These are phyloP conservation scores for Zosterops pallidus DNA, from an alignment of 2,113 vertebrate genomes.

Conservation along the genomic window DNA sequence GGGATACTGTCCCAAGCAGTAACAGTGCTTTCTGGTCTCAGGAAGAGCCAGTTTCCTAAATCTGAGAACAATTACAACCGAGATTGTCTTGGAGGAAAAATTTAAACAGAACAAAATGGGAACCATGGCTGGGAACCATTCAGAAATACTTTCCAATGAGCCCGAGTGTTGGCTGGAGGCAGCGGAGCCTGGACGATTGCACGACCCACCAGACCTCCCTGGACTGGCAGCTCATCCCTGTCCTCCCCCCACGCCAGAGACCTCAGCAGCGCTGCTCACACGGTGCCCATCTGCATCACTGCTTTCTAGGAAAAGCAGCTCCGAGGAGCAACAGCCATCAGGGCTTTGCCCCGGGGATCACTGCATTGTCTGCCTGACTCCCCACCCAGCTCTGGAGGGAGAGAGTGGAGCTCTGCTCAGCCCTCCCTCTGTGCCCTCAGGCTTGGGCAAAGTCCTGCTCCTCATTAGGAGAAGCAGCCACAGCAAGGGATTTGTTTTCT, in stretches of 20 bases:
- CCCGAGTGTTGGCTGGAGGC: background rate
- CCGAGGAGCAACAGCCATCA: background rate
- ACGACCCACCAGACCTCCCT: background rate
- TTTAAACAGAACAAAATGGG: conserved; percentile 43
- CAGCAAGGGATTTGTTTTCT: conserved; percentile 35
- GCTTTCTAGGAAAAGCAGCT: background rate
- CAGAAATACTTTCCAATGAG: conserved; percentile 56
- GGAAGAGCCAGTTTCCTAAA: conserved; percentile 61
- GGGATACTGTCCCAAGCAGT: background rate
- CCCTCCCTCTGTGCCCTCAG: background rate
- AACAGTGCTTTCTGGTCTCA: background rate
- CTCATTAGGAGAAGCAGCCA: background rate
- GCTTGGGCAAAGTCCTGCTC: background rate
- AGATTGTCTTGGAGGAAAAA: conserved; percentile 45
- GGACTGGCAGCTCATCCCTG: background rate
- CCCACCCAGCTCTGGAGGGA: background rate
- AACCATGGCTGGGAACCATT: conserved; percentile 15
- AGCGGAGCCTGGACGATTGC: background rate
- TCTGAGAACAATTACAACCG: conserved; percentile 43
- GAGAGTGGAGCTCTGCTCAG: background rate
- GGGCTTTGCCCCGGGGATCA: background rate
- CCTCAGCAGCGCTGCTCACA: background rate
- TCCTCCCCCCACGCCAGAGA: background rate
- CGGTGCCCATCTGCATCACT: background rate
- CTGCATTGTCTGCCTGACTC: background rate